Evolutionary conservation across 2,113 vertebrate genomes (phyloP).

Genomic region (Paramisgurnus dabryanus): DNA sequence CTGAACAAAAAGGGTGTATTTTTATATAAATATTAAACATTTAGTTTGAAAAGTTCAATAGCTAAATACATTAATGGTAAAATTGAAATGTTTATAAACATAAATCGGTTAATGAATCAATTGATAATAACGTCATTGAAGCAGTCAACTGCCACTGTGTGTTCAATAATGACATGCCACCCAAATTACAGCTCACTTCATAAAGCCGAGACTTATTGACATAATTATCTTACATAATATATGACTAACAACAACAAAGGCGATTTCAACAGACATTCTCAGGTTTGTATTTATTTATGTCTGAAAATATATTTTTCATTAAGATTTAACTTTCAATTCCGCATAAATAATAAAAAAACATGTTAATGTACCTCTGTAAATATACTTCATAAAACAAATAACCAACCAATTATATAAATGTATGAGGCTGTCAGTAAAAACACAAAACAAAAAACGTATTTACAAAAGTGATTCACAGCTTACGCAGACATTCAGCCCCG

Average conservation of each 20-base stretch:
- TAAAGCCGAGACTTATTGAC: not conserved
- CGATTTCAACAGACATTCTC: constrained; percentile 3
- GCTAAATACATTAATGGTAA: no score
- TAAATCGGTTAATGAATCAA: no score
- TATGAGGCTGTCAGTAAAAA: not conserved
- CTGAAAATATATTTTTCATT: not conserved
- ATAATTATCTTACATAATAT: not conserved
- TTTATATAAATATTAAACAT: no score
- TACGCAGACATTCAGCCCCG: not conserved
- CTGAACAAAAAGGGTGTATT: not conserved
- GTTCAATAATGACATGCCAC: not conserved
- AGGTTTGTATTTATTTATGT: not conserved
- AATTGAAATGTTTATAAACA: no score
- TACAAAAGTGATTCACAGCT: not conserved
- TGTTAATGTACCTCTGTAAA: not conserved
- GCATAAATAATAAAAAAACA: no score
- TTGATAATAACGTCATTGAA: no score
- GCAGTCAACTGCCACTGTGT: no score
- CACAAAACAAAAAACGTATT: not conserved
- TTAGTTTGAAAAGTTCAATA: no score
- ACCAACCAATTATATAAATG: not conserved
- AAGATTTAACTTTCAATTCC: not conserved
- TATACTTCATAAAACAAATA: not conserved
- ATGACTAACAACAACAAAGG: not conserved
- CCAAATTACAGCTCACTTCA: not conserved